Percentiles rank a stretch among this genome's conserved stretches.
phyloP scores from a whole-genome alignment of 53 echinoderm and acorn worm genomes.

The Echinarachnius parma region DNA sequence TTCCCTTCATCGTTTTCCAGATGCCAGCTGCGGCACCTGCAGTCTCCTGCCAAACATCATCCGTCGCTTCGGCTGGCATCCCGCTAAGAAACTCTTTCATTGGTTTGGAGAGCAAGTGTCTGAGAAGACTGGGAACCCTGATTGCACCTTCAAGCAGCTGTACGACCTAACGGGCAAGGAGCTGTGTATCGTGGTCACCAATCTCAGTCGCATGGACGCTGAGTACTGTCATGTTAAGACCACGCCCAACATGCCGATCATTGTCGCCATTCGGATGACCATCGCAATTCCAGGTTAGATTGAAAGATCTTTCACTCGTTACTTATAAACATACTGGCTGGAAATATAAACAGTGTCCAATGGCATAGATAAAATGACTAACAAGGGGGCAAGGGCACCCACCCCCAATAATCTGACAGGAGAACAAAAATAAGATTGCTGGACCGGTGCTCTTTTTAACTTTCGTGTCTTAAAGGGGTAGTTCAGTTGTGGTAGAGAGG shows the following conservation, averaged over 20 bases:
- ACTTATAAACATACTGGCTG: no score
- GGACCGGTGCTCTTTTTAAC: no score
- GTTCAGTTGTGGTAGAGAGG: no score
- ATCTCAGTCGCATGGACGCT: conserved; percentile 73
- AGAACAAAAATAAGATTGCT: no score
- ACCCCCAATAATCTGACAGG: no score
- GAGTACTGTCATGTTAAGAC: conserved; percentile 97
- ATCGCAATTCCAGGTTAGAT: conserved; percentile 18
- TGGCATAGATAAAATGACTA: no score
- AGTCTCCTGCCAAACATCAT: conserved; percentile 8
- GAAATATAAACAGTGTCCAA: no score
- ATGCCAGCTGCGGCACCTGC: conserved; percentile 8
- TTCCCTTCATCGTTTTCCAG: neutral
- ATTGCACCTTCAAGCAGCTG: conserved; percentile 78
- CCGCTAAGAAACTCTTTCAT: neutral
- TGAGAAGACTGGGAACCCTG: conserved; percentile 50
- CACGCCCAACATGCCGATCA: conserved; percentile 76
- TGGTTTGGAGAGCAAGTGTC: conserved; percentile 4
- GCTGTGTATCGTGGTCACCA: conserved; percentile 85
- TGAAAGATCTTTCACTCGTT: no score
- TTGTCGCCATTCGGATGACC: conserved; percentile 84
- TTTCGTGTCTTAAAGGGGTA: no score
- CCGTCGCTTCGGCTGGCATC: conserved; percentile 9
- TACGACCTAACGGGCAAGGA: conserved; percentile 50
- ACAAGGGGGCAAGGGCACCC: no score